Base-by-base conservation (phyloP, 2,113 vertebrate species). In the Atractosteus spatula region DNA sequence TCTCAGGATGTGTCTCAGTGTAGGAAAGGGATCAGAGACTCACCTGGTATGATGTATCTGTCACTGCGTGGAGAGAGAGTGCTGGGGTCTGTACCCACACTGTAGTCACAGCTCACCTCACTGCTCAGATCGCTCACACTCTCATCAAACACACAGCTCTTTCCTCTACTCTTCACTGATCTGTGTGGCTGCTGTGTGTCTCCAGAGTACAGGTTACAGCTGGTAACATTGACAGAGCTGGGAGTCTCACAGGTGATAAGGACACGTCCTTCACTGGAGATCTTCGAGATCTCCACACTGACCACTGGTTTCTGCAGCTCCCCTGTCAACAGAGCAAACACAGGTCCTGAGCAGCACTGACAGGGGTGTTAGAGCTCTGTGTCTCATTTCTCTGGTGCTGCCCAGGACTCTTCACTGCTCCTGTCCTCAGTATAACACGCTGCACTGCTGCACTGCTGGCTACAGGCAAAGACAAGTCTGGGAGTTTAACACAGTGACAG, bases 81-180 rank as follows among this genome's bases (percentile, higher is more conserved):
- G 59, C 63, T 51, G 5, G 17, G 59, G 29, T 8, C 44, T 55
- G 47, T 17, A 3, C 56, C 42, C 69, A 51, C 10, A 43, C 61
- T 41, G 13, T 71, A 71, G 3, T 64, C 70, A 64, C 70, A 71
- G 70, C 70, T 71, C 59, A 71, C n/a, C 70, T 71, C 61, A 11
- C 63, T 14, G n/a, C 17, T 6, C 43, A 71, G 47, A 55, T 62
- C 62, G 14, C 13, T 17, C 13, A 55, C 10, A 4, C 7, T 10
- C 3, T 14, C 0, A 8, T 3, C 3, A 14, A 63, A 51, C 12
- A 3, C 5, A 64, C 70, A 71, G 70, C 7, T 13, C 4, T 5
- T 14, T 16, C n/a, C 7, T 1, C 2, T 7, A 8, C 12, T 29
- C 17, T 63, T 45, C 4, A 0, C 7, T n/a, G 5, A 3, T 2